A percentile compares a stretch with the other conserved stretches of the same genome.
These are phyloP conservation scores for Dendrolimus punctatus DNA, from an alignment of 1,140 invertebrate genomes.

Conservation along the genomic window DNA sequence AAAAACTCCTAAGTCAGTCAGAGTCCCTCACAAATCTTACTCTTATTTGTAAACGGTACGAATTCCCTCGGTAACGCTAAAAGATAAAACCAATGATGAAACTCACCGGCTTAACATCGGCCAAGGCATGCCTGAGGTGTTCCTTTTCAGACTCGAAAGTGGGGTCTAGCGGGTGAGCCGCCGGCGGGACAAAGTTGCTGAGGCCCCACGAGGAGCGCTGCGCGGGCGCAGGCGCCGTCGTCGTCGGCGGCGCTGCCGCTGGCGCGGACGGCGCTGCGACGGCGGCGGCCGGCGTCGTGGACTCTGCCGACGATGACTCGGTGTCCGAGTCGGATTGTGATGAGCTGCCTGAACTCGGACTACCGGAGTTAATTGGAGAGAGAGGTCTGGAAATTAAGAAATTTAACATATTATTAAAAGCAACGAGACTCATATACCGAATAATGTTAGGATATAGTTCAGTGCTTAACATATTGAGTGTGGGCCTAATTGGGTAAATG, in stretches of 20 bases:
- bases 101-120: slow-evolving; percentile 61
- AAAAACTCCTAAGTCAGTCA: no score
- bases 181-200: slow-evolving; percentile 59
- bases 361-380: slow-evolving; percentile 50
- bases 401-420: slow-evolving; percentile 5
- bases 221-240: slow-evolving; percentile 28
- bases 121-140: slow-evolving; percentile 55
- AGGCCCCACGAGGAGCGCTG: slow-evolving; percentile 55
- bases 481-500: no score
- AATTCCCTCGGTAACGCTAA: no score
- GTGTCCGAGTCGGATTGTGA: slow-evolving; percentile 56
- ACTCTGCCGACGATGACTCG: slow-evolving; percentile 61
- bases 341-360: slow-evolving; percentile 57
- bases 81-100: neutral
- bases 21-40: no score
- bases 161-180: slow-evolving; percentile 47
- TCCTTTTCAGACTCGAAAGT: slow-evolving; percentile 61
- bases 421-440: neutral
- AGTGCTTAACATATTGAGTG: no score
- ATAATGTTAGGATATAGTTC: no score
- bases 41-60: no score
- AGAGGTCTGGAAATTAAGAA: slow-evolving; percentile 33
- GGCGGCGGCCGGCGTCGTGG: slow-evolving; percentile 27
- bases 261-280: slow-evolving; percentile 27
- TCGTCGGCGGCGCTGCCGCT: slow-evolving; percentile 28